These are phyloP conservation scores for Cydia strobilella DNA, from an alignment of 1,140 invertebrate genomes.

Conservation along the genomic window DNA sequence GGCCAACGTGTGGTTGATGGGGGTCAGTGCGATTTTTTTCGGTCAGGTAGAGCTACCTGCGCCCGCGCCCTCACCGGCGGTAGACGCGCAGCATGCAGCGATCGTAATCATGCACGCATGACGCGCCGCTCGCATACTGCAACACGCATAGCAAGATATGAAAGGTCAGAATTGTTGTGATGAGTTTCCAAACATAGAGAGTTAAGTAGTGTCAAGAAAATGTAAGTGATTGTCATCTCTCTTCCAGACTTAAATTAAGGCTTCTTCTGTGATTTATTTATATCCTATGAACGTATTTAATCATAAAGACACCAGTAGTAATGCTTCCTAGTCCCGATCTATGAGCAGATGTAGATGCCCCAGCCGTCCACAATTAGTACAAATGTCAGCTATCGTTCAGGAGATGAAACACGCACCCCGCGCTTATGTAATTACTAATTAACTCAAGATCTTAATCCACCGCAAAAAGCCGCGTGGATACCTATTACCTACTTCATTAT, in stretches of 20 bases:
- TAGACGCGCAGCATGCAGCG: background rate
- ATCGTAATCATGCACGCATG: slow-evolving; percentile 7
- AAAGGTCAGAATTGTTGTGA: background rate
- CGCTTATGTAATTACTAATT: slow-evolving; percentile 28
- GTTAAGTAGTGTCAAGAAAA: no score
- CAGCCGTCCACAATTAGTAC: background rate
- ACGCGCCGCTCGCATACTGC: slow-evolving; percentile 7
- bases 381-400: slow-evolving; percentile 12
- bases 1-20: background rate
- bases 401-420: slow-evolving; percentile 7
- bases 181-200: background rate
- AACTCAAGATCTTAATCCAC: slow-evolving; percentile 22
- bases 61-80: background rate
- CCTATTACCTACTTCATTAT: background rate
- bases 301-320: background rate
- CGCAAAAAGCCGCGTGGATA: slow-evolving; percentile 29
- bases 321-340: background rate
- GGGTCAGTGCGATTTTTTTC: slow-evolving; percentile 26
- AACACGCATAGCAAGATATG: background rate
- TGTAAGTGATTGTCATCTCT: no score
- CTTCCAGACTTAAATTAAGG: no score
- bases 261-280: background rate
- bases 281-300: background rate
- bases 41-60: slow-evolving; percentile 22
- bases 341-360: background rate